Base-by-base conservation (phyloP, 2,113 vertebrate genomes). In the Acinonyx jubatus region DNA sequence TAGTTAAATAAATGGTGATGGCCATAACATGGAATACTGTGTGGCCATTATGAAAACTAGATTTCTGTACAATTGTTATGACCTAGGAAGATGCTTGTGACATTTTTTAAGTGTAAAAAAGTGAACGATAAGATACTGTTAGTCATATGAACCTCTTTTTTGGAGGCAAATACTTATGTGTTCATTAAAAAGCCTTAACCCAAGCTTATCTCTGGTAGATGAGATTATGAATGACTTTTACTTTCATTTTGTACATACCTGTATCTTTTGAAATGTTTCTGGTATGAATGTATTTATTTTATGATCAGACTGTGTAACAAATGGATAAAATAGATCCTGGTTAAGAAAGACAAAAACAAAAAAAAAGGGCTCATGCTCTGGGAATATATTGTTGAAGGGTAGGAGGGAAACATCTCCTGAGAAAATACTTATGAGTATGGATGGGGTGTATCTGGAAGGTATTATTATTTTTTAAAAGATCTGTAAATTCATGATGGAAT, bases 181-280 rank as follows among this genome's bases (percentile, higher is more conserved):
- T 29, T 85, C 18, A 36, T 89, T 84, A 29, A 86, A 73, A 97
- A 83, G 19, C 8, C 52, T 93, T 91, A 84, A 52, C 50, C 52
- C 52, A 65, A 89, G 33, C 5, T 71, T 61, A 55, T 15, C 16
- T 71, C 19, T 61, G 21, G 45, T 71, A 76, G 11, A 1, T 71
- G 10, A 55, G 48, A 95, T 38, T 13, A 19, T 66, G 10, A n/a
- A 23, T 93, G 86, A 41, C 36, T 84, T 80, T 71, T 81, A 41
- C 68, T 85, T 94, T 80, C 50, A 94, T 41, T 96, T 84, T 78
- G 50, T 27, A 80, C 21, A 45, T 61, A 33, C 4, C 36, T 90
- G 23, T 89, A 68, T 55, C 78, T 87, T 92, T 90, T 94, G 15
- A 89, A 96, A 79, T 94, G 9, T 55, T 93, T 96, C 76, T 8